phyloP scores from a whole-genome alignment of 2,797 vertebrate genomes.

The Percopsis omiscomaycus region DNA sequence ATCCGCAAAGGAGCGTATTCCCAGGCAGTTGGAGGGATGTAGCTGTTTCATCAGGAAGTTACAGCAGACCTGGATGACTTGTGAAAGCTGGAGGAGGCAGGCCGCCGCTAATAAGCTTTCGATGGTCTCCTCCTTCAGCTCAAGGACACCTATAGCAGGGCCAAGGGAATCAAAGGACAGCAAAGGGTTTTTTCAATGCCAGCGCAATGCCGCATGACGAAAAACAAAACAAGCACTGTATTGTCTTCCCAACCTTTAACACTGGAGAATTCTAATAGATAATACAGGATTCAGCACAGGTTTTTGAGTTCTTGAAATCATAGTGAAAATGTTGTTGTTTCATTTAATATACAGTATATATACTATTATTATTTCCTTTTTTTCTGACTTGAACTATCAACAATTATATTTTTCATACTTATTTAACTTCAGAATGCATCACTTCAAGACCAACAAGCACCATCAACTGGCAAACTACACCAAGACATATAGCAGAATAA shows the following conservation, averaged over 20 bases:
- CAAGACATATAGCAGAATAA: no score
- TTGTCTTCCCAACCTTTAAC: background rate
- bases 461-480: no score
- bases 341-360: no score
- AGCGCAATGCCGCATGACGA: constrained; percentile 3
- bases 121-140: constrained; percentile 95
- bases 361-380: no score
- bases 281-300: background rate
- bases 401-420: no score
- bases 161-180: constrained; percentile 41
- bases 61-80: constrained; percentile 97
- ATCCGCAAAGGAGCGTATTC: constrained; percentile 96
- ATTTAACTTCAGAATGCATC: no score
- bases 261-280: no score
- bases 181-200: constrained; percentile 15
- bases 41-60: constrained; percentile 98
- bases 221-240: background rate
- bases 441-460: no score
- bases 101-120: constrained; percentile 95
- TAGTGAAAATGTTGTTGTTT: background rate
- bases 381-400: no score
- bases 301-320: background rate
- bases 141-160: constrained; percentile 83
- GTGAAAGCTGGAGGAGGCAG: constrained; percentile 95
- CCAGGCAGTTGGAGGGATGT: constrained; percentile 96